A percentile compares a stretch with the other conserved stretches of the same genome.
These are phyloP conservation scores for Anastrepha ludens DNA, from an alignment of 1,140 invertebrate genomes.

Conservation along the genomic window DNA sequence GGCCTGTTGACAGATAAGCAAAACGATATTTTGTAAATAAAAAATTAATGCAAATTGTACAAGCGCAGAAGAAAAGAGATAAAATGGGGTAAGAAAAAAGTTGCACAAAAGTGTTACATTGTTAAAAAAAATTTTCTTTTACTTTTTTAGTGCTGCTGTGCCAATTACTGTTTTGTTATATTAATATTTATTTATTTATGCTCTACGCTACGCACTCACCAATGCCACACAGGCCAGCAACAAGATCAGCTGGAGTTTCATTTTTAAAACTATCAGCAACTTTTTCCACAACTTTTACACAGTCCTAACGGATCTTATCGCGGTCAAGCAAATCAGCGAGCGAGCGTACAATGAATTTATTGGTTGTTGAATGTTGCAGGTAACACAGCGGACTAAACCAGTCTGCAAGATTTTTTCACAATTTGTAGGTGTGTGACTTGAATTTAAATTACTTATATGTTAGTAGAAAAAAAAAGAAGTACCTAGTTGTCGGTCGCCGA, in stretches of 20 bases:
- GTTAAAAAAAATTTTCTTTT: neutral
- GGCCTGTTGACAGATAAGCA: conserved; percentile 58
- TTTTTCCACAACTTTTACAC: conserved; percentile 20
- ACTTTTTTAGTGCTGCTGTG: neutral
- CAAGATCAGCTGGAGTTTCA: conserved; percentile 36
- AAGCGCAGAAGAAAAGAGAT: neutral
- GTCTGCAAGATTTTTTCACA: conserved; percentile 43
- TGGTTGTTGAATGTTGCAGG: conserved; percentile 28
- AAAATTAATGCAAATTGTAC: neutral
- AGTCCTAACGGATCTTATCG: conserved; percentile 16
- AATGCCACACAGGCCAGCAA: conserved; percentile 27
- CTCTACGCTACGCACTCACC: neutral
- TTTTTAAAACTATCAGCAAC: neutral
- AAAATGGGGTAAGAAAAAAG: neutral
- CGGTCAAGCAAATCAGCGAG: conserved; percentile 4
- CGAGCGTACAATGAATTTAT: conserved; percentile 38
- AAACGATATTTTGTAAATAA: neutral
- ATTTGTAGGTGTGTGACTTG: conserved; percentile 50
- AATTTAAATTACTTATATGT: conserved; percentile 44
- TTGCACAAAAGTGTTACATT: neutral
- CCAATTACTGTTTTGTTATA: neutral
- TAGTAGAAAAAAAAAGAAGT: neutral
- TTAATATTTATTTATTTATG: neutral
- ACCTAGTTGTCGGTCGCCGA: conserved; percentile 7
- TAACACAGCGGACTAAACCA: conserved; percentile 46